phyloP scores from a whole-genome alignment of 92 coral and sea anemone genomes.

The Plumapathes pennacea region DNA sequence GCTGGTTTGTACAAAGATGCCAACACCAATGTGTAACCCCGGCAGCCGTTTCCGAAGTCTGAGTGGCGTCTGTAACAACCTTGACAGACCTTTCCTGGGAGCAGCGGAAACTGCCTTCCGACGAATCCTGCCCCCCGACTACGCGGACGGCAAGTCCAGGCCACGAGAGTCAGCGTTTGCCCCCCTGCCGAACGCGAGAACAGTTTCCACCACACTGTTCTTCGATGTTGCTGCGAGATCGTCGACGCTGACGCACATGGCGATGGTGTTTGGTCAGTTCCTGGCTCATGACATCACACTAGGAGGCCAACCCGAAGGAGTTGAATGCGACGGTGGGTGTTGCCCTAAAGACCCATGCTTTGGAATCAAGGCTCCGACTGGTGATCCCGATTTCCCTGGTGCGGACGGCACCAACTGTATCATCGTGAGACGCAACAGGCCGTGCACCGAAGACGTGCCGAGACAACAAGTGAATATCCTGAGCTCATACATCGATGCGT shows the following conservation, averaged over 20 bases:
- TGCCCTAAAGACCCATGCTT: slow-evolving; percentile 20
- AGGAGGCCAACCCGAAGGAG: neutral
- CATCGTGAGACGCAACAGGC: no score
- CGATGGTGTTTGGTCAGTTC: slow-evolving; percentile 42
- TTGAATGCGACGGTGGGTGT: neutral
- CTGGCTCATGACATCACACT: slow-evolving; percentile 2
- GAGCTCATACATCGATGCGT: no score
- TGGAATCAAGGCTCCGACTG: slow-evolving; percentile 13
- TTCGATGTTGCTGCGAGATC: neutral
- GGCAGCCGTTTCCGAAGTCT: slow-evolving; percentile 20
- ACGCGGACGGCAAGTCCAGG: slow-evolving; percentile 18
- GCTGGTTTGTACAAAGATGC: no score
- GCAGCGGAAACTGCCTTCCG: slow-evolving; percentile 7
- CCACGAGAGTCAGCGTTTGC: slow-evolving; percentile 10
- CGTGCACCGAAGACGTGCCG: no score
- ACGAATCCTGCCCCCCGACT: slow-evolving; percentile 36
- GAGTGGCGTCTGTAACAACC: slow-evolving; percentile 25
- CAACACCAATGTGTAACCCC: no score
- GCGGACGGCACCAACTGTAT: no score
- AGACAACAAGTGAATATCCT: no score
- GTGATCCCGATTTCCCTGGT: slow-evolving; percentile 3
- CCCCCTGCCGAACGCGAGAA: slow-evolving; percentile 22
- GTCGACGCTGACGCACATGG: slow-evolving; percentile 4
- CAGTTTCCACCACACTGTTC: slow-evolving; percentile 5
- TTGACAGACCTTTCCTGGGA: slow-evolving; percentile 17